Evolutionary conservation across 2,888 invertebrate genomes (phyloP), one percentile per base, ranked within the genome.

Genomic region (Acrobasis suavella): DNA sequence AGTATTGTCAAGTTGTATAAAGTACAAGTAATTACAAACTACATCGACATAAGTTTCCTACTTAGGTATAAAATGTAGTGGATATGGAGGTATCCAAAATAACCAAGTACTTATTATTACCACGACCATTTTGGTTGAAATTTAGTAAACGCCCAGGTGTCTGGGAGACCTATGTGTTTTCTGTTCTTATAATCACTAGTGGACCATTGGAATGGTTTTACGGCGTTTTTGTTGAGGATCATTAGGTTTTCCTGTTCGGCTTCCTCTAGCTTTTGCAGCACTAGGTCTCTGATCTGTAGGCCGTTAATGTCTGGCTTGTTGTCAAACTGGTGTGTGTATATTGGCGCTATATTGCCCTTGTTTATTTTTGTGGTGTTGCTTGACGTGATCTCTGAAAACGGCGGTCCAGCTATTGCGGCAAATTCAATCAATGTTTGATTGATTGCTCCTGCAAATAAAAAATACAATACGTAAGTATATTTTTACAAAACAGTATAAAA

Each of bases 181-280:
- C 83, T 77, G 64, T 93, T 88, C 3, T 90, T 91, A 74, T 95
- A 96, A 67, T 93, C 93, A 67, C 95, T 94, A 60, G 93, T 93
- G 60, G 95, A 95, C 97, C 97, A 97, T 75, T 94, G 94, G 84
- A 97, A 97, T 0, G 96, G 94, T 62, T 85, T 84, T 9, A 92
- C 75, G 2, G 82, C 71, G 63, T 88, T 80, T 74, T 78, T 86
- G 65, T 87, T 88, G 14, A 84, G 78, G 60, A 75, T 63, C 59
- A 89, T 87, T 50, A 87, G 69, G 17, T 83, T 80, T 64, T 88
- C 85, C 62, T 87, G 84, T 60, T 81, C 81, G 0, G 82, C 86
- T 72, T 89, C 85, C 67, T 89, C 87, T 65, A 82, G 81, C 62
- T 86, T 85, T 1, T 89, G 87, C 55, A 84, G 83, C 1, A 90